These are phyloP conservation scores for Heliconius ethilla DNA, from an alignment of 2,888 invertebrate genomes.

Conservation along the genomic window DNA sequence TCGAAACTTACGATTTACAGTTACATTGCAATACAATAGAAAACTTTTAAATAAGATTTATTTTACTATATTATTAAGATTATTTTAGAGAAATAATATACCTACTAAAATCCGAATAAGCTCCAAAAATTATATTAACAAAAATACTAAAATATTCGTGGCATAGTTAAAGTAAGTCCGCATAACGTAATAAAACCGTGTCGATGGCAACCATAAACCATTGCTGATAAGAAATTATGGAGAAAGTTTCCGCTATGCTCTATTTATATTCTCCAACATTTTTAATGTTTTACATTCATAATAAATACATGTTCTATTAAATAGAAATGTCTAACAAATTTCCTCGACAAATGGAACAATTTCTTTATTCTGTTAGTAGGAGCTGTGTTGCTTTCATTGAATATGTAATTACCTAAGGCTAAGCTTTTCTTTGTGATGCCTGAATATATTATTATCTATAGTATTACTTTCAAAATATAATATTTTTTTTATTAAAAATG, in stretches of 20 bases:
- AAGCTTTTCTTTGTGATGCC: not conserved
- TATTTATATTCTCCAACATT: slow-evolving; percentile 27
- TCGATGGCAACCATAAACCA: slow-evolving; percentile 16
- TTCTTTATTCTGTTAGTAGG: not conserved
- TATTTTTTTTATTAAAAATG: no score
- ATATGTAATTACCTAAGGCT: not conserved
- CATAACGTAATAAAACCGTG: not conserved
- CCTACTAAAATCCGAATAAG: no score
- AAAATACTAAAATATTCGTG: not conserved
- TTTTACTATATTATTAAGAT: no score
- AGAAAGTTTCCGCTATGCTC: slow-evolving; percentile 31
- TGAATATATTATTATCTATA: not conserved
- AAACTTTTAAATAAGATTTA: not conserved
- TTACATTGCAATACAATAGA: not conserved
- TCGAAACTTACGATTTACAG: not conserved
- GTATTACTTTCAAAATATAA: no score
- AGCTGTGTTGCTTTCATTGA: not conserved
- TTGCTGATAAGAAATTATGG: slow-evolving; percentile 30
- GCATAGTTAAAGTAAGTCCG: not conserved
- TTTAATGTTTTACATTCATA: slow-evolving; percentile 16
- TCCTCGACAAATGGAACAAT: not conserved
- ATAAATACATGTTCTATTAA: not conserved
- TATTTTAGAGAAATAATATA: no score
- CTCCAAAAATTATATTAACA: not conserved
- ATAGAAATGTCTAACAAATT: not conserved